phyloP scores from a whole-genome alignment of 2,888 invertebrate species.

The Diplazon laetatorius region DNA sequence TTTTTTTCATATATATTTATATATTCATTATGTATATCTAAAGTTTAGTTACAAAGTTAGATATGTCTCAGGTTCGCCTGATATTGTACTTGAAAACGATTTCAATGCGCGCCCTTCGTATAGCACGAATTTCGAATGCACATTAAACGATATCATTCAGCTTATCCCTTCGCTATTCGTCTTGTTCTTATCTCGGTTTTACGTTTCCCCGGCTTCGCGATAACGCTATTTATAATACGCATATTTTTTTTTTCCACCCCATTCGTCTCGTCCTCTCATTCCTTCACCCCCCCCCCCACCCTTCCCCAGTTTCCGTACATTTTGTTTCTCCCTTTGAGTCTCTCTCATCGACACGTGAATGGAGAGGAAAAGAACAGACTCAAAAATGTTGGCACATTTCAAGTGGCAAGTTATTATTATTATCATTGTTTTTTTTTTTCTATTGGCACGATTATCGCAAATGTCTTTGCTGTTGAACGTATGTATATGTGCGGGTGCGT shows the following conservation, averaged over 20 bases:
- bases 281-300: background rate
- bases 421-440: too few species aligned
- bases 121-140: slow-evolving; percentile 64
- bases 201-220: slow-evolving; percentile 32
- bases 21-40: slow-evolving; percentile 62
- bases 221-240: slow-evolving; percentile 57
- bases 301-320: background rate
- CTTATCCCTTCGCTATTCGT: slow-evolving; percentile 41
- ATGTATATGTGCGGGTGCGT: slow-evolving; percentile 18
- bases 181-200: slow-evolving; percentile 16
- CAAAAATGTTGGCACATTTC: slow-evolving; percentile 78
- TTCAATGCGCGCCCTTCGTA: slow-evolving; percentile 65
- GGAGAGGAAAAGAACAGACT: slow-evolving; percentile 30
- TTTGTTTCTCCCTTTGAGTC: slow-evolving; percentile 9
- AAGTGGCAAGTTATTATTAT: slow-evolving; percentile 80
- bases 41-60: slow-evolving; percentile 81
- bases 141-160: slow-evolving; percentile 61
- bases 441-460: slow-evolving; percentile 79
- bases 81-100: slow-evolving; percentile 81
- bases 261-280: slow-evolving; percentile 29
- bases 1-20: slow-evolving; percentile 36
- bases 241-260: slow-evolving; percentile 29
- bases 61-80: slow-evolving; percentile 82
- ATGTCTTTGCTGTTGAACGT: slow-evolving; percentile 39
- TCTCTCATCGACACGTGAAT: slow-evolving; percentile 28